These are phyloP conservation scores for Pogonomyrmex californicus DNA, from an alignment of 1,140 invertebrate species.

Conservation along the genomic window DNA sequence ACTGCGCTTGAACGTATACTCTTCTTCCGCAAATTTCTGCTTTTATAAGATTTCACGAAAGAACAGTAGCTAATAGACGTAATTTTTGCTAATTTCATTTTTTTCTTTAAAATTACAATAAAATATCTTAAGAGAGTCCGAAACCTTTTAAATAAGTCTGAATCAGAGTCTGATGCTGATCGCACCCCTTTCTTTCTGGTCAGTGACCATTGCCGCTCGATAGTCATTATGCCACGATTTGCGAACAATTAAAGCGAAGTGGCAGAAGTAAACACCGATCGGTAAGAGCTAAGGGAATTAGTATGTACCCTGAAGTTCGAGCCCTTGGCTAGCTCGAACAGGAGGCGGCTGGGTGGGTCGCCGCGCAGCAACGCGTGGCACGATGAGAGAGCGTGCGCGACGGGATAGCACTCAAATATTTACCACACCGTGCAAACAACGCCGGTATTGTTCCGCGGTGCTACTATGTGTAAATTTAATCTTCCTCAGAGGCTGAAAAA, in stretches of 20 bases:
- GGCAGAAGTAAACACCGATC: constrained; percentile 85
- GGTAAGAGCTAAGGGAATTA: constrained; percentile 75
- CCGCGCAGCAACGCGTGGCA: constrained; percentile 3
- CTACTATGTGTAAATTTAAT: constrained; percentile 87
- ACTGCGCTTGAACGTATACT: not conserved
- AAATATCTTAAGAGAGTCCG: not conserved
- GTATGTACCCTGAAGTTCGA: constrained; percentile 66
- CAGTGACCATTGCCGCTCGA: constrained; percentile 51
- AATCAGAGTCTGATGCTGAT: constrained; percentile 10
- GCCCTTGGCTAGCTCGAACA: constrained; percentile 71
- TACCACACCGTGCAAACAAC: constrained; percentile 83
- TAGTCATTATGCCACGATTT: constrained; percentile 83
- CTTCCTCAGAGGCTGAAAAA: constrained; percentile 75
- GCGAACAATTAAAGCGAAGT: constrained; percentile 85
- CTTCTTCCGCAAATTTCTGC: not conserved
- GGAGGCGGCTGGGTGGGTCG: constrained; percentile 52
- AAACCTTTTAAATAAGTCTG: not conserved
- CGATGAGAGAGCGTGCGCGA: constrained; percentile 62
- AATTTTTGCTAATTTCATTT: not conserved
- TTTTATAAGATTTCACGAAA: not conserved
- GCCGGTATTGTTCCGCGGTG: constrained; percentile 83
- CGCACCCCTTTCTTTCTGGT: not conserved
- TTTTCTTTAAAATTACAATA: not conserved
- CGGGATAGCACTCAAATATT: constrained; percentile 84
- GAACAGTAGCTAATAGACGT: not conserved